These are phyloP conservation scores for Micronycteris hirsuta DNA, from an alignment of 2,113 vertebrate species.

Conservation along the genomic window DNA sequence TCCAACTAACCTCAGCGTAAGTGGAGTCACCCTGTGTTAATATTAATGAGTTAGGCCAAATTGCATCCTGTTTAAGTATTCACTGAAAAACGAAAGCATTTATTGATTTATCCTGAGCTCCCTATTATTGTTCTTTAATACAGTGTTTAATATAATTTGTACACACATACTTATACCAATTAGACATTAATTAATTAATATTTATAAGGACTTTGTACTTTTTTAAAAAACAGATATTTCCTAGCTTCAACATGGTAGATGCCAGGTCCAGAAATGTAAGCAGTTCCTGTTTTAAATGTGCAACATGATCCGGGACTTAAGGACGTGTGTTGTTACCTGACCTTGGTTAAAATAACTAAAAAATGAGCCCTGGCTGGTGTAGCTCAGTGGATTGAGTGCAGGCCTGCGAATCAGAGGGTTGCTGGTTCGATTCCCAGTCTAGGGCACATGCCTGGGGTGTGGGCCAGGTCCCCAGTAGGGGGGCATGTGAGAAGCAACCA, in stretches of 20 bases:
- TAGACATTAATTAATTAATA: not conserved
- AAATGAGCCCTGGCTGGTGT: too few species aligned
- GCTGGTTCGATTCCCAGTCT: too few species aligned
- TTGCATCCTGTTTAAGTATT: not conserved
- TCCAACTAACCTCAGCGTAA: conserved; percentile 5
- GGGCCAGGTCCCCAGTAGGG: too few species aligned
- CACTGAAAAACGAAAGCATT: not conserved
- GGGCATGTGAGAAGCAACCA: too few species aligned
- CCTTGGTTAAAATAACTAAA: conserved; percentile 8
- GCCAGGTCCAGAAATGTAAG: conserved; percentile 13
- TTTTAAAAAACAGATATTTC: not conserved
- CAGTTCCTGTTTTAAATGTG: conserved; percentile 47
- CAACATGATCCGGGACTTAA: conserved; percentile 14
- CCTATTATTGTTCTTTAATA: not conserved
- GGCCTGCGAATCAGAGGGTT: too few species aligned
- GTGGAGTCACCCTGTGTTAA: not conserved
- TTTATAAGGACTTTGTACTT: not conserved
- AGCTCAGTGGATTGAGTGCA: too few species aligned
- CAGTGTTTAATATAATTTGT: not conserved
- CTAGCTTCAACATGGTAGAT: not conserved
- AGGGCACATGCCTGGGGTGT: too few species aligned
- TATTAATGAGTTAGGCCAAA: not conserved
- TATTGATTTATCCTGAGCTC: not conserved
- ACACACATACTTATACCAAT: not conserved
- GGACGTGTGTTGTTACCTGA: conserved; percentile 29